Base-by-base conservation (phyloP, 2,888 invertebrate species). In the Drosophila macrothrix region DNA sequence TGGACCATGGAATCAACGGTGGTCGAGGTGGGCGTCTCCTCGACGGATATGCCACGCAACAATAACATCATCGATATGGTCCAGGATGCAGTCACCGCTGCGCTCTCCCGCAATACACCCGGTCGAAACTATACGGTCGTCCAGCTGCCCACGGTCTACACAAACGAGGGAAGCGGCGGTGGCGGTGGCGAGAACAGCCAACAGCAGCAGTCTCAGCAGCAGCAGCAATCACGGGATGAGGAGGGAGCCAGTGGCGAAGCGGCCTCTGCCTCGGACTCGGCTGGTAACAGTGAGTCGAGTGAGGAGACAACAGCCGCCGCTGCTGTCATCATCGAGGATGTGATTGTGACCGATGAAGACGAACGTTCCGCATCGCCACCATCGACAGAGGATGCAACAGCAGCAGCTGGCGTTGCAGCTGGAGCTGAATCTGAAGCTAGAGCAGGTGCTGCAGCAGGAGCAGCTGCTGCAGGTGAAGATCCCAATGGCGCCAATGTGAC, bases 1-100 rank as follows among this genome's bases (percentile, higher is more conserved):
- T 93, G 93, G 92, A 93, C 93, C 28, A 93, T 93, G 93, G 93
- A 93, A 66, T 93, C 93, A 4, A 93, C 93, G 2, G 93, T 93
- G 0, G 93, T 93, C 3, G 93, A 93, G 84, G 93, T 93, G 28
- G 93, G 93, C 25, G 93, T 93, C 46, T 92, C 93, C 4, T 91
- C 93, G 3, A 83, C 90, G 0, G 93, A 93, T 43, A 82, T 93
- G 75, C 93, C 93, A 43, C 92, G 92, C 67, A 92, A 92, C 81
- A 92, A 93, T 52, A 92, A 93, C 74, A 90, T 93, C 28, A 92
- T 93, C 4, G 92, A 93, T 67, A 93, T 93, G 80, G 88, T 93
- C 9, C 93, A 93, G 76, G 93, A 93, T 62, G 93, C 93, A 4
- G 93, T 93, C 1, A 92, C 92, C 2, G 93, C 93, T 10, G 93